Evolutionary conservation across 2,888 invertebrate genomes (phyloP).

Genomic region (Diarsia mendica): DNA sequence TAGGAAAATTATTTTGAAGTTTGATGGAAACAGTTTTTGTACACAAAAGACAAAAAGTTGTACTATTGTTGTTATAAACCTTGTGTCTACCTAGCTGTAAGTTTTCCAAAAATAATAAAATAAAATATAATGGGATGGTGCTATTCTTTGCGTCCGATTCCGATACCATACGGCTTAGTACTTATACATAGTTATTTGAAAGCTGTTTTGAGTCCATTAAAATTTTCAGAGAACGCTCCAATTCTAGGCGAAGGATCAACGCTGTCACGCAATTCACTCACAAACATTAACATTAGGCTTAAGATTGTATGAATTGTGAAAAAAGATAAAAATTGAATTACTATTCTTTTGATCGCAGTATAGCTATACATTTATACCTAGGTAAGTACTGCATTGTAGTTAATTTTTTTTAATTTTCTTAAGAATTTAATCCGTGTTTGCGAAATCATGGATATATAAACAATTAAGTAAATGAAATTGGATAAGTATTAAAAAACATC

Average conservation of each 20-base stretch:
- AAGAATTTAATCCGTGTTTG: background rate
- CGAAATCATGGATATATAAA: background rate
- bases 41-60: too few relatives aligned
- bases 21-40: too few relatives aligned
- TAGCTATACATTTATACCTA: too few relatives aligned
- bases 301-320: conserved; percentile 31
- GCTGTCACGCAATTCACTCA: conserved; percentile 28
- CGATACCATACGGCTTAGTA: too few relatives aligned
- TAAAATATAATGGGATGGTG: too few relatives aligned
- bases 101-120: too few relatives aligned
- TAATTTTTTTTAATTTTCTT: too few relatives aligned
- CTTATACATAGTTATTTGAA: background rate
- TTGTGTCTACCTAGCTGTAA: too few relatives aligned
- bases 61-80: too few relatives aligned
- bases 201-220: background rate
- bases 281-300: conserved; percentile 21
- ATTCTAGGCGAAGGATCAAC: background rate
- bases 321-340: conserved; percentile 22
- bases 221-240: background rate
- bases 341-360: background rate
- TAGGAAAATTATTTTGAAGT: too few relatives aligned
- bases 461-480: background rate
- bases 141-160: too few relatives aligned
- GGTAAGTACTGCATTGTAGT: too few relatives aligned
- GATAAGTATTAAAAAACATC: conserved; percentile 17